Base-by-base conservation (phyloP, 1,140 invertebrate species). In the Ips nitidus region DNA sequence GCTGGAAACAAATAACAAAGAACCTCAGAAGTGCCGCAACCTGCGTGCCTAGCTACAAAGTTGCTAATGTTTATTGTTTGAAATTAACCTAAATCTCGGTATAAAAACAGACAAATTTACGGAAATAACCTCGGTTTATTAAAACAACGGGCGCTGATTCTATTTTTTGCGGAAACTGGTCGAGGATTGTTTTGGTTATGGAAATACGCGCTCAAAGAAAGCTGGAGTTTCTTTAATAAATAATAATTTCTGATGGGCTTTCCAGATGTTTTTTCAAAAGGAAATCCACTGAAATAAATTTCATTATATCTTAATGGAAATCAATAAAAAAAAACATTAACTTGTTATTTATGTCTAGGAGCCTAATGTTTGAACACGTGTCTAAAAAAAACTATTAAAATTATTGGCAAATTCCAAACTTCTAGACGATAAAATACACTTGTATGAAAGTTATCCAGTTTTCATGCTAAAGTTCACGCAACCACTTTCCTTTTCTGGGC, bases 81-180 rank as follows among this genome's bases (percentile, higher is more conserved):
- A 22, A 42, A 64, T 64, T 64, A 64, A 64, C 61, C 61, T 64
- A 64, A 38, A 64, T 64, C 38, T 52, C 40, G 41, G n/a, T 41
- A 64, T 64, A 64, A 53, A 61, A 53, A 64, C 61, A 52, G 61
- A 52, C 22, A 64, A 64, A 52, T 64, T 41, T 53, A 52, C 47
- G 61, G 61, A 64, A 64, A 64, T 41, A 52, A 64, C 41, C 41
- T 64, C 37, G 5, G 45, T 22, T 6, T 50, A 50, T 22, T 50
- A 50, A 3, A 50, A 50, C 22, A 22, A 22, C 22, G 22, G 22
- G 22, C 22, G 22, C 22, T 22, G 22, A 22, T 22, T 22, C 22
- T 22, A 22, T 22, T 22, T 22, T 22, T 22, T 22, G 22, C 22
- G 22, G 22, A 22, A 22, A 22, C 22, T 22, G 22, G 22, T 22